Conservation (phyloP, 2,888 invertebrate genomes). For the Furcula furcula region DNA sequence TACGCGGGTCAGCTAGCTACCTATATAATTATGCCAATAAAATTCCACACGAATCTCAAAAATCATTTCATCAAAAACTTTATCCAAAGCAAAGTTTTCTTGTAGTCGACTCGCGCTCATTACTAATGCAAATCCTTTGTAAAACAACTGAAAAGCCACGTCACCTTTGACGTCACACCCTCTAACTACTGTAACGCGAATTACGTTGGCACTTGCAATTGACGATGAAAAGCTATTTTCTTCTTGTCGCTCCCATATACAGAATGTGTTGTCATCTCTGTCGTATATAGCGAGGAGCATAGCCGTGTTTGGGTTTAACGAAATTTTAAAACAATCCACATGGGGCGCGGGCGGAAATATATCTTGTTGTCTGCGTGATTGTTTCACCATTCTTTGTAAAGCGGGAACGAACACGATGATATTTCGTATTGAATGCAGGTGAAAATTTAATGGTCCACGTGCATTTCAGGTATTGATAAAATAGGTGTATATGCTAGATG, state of each 20-base stretch:
- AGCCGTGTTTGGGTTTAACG: constrained; percentile 52
- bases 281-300: constrained; percentile 24
- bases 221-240: constrained; percentile 20
- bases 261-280: constrained; percentile 27
- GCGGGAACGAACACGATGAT: no score
- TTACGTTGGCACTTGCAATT: constrained; percentile 21
- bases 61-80: background rate
- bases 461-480: no score
- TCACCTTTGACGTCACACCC: constrained; percentile 12
- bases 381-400: constrained; percentile 39
- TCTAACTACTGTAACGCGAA: constrained; percentile 36
- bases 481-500: no score
- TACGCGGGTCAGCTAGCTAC: no score
- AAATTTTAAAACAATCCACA: constrained; percentile 74
- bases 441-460: no score
- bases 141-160: constrained; percentile 16
- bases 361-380: constrained; percentile 61
- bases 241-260: constrained; percentile 18
- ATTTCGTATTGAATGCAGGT: no score
- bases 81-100: background rate
- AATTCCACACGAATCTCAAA: background rate
- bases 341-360: constrained; percentile 51
- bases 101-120: constrained; percentile 1
- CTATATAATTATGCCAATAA: background rate
- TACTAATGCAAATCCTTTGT: constrained; percentile 22